phyloP scores from a whole-genome alignment of 2,797 vertebrate genomes.

The Macropodus opercularis region DNA sequence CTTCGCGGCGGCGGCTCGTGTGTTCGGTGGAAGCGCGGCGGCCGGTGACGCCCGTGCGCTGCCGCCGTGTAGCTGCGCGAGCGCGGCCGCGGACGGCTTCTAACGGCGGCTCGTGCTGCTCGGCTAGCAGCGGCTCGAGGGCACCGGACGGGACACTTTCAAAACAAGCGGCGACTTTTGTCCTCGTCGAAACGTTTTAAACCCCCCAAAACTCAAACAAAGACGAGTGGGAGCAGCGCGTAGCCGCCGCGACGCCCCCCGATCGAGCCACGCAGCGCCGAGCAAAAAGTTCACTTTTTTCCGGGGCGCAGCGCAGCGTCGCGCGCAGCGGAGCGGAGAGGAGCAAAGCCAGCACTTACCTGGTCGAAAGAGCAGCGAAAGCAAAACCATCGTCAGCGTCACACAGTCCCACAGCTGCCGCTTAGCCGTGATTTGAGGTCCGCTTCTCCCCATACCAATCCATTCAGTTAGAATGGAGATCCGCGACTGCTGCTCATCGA shows the following conservation, averaged over 20 bases:
- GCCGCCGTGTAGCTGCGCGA: too few relatives aligned
- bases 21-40: fast-evolving
- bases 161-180: conserved; percentile 4
- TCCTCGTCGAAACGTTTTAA: too few relatives aligned
- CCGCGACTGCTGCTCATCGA: conserved; percentile 80
- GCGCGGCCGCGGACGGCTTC: too few relatives aligned
- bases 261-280: neutral
- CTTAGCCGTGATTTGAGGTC: conserved; percentile 85
- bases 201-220: neutral
- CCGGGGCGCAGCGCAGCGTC: too few relatives aligned
- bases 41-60: too few relatives aligned
- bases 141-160: conserved; percentile 10
- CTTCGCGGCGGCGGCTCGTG: neutral
- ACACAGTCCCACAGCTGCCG: conserved; percentile 85
- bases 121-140: conserved; percentile 37
- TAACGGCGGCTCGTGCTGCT: conserved; percentile 64
- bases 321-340: conserved; percentile 34
- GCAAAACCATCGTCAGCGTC: conserved; percentile 80
- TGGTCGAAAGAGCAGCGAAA: conserved; percentile 83
- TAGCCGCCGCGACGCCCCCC: too few relatives aligned
- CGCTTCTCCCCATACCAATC: conserved; percentile 89
- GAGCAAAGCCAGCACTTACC: conserved; percentile 69
- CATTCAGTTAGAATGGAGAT: conserved; percentile 87
- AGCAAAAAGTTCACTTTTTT: too few relatives aligned
- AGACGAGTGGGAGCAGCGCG: neutral